Base-by-base conservation (phyloP, 2,888 invertebrate species). In the Meiosimyza platycephala region DNA sequence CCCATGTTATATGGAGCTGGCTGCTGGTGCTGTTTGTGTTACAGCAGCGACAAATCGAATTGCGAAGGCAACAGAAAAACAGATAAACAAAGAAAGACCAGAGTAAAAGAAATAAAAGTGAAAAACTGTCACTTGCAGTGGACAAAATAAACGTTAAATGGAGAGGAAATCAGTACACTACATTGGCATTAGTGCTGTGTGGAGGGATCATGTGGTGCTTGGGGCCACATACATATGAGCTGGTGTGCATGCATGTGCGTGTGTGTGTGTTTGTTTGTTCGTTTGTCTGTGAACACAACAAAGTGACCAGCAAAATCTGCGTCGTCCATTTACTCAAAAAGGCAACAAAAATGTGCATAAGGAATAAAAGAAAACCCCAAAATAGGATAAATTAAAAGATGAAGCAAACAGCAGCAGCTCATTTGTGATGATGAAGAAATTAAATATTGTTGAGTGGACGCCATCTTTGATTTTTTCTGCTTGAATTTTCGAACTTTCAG, bases 121-220 rank as follows among this genome's bases (percentile, higher is more conserved):
- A 50, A 47, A 15, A 66, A 33, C 62, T 72, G 72, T 72, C 72
- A 72, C 72, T 60, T 72, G 72, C 72, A 60, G 50, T 59, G 59
- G 59, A 52, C 70, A 62, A 70, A 70, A 62, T 62, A 62, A 70
- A 51, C 62, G 54, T 60, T 62, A 40, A 70, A 70, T 60, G 50
- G 59, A 68, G 62, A 52, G 62, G 60, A 60, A 70, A 40, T 15
- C n/a, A 40, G 28, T 28, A 28, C 28, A 28, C 28, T 28, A 28
- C 64, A 18, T 18, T 15, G 64, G 18, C 48, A 33, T 7, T 12
- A 18, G 51, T 15, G 28, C 12, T 12, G 5, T 28, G 59, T 1
- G 40, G 22, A 15, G 59, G 18, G 16, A 18, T 13, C 15, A 5
- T 11, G 18, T 68, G n/a, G 5, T 51, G 15, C 12, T 28, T 60